Base-by-base conservation (phyloP, 2,113 vertebrate species). In the Aptenodytes patagonicus region DNA sequence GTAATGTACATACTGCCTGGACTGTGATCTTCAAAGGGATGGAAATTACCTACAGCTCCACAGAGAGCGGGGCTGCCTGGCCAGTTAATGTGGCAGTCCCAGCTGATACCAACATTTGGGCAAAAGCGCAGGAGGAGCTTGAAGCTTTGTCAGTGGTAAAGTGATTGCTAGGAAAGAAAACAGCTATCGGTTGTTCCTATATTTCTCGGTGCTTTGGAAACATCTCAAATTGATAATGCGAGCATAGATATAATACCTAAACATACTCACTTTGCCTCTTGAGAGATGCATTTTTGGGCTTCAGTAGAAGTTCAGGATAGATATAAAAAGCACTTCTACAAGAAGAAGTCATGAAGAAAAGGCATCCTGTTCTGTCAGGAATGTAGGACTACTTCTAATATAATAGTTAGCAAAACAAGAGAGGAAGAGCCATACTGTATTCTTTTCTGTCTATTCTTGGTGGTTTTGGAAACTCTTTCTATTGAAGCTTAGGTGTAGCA, bases 161-260 rank as follows among this genome's bases (percentile, higher is more conserved):
- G 95, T 85, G 66, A 65, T 73, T 75, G 58, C 91, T 91, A 66
- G 36, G n/a, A 96, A 96, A 47, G 76, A 95, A 87, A 93, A 88
- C 44, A 97, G 87, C 71, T 93, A 83, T 54, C 72, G 87, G 6
- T 76, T 93, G n/a, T 97, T 94, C 66, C 89, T 80, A 11, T 95
- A 97, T 96, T 97, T 84, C 93, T 94, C 34, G 20, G 62, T 87
- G 68, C 94, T 94, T 96, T 93, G 15, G 66, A 90, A 90, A 86
- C 91, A 16, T 68, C 72, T 91, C 84, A 80, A 29, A 57, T 91
- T 31, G 24, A 29, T 44, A 51, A 40, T 13, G 34, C 2, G 16
- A 38, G 44, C 58, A 19, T 22, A 54, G 42, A 13, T 44, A 22
- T 17, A 42, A 16, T 60, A 64, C 13, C 19, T 58, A 66, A 68